Evolutionary conservation across 30 jellyfish, hydroid and myxozoan genomes (phyloP), one percentile per base, ranked within the genome.

Genomic region (Phacellophora camtschatica): DNA sequence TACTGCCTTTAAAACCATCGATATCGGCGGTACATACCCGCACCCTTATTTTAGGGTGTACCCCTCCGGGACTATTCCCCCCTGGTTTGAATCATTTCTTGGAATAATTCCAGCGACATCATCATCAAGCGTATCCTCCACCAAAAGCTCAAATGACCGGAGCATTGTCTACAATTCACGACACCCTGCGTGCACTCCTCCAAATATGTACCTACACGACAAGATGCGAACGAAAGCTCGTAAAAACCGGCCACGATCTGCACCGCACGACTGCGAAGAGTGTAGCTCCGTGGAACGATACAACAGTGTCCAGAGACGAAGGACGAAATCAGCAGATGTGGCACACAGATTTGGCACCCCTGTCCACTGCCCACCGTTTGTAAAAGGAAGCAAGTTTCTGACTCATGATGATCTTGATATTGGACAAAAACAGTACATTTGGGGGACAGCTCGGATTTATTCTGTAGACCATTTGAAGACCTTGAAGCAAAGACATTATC

Each of bases 391-490:
- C 42, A 36, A 72, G 66, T 79, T 55, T 66, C 64, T 87, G 54
- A 87, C 42, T 4, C 88, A 87, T 53, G 94, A 87, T 5, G 94
- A 79, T 11, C 79, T 87, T 11, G 85, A 77, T n/a, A 71, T 72
- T 71, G 97, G 97, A 20, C 97, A 88, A 15, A 88, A 81, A 31
- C 95, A 88, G 41, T 88, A 75, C 71, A 73, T 88, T 9, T 88
- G 95, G 95, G 97, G 97, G 20, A 81, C 73, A 57, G 97, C 97
- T 0, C 54, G 86, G 68, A 64, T 86, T 28, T 88, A 88, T 72
- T 88, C 97, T 5, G 79, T 64, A 39, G 88, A 80, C 16, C 71
- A 81, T 20, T 36, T 72, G 68, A 88, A 74, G 64, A 32, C 34
- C 18, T 57, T 81, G 64, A 67, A 79, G 12, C 95, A 88, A 48